Percentiles rank a stretch among this genome's conserved stretches.
These are phyloP conservation scores for Herpetotheres cachinnans DNA, from an alignment of 2,113 vertebrate species.

Conservation along the genomic window DNA sequence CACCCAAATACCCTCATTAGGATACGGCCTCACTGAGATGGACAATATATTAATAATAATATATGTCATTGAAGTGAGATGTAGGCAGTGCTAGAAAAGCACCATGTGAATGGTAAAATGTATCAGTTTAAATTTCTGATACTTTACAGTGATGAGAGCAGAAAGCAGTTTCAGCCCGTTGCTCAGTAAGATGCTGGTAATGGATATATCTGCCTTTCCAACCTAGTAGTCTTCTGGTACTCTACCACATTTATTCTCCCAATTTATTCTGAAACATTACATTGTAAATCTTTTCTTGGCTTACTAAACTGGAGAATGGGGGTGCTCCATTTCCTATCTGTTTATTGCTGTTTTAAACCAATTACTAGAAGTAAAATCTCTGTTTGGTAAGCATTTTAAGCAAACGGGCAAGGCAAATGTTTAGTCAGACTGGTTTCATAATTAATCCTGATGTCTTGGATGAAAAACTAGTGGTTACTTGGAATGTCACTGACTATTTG, in stretches of 20 bases:
- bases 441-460: conserved; percentile 18
- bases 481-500: conserved; percentile 19
- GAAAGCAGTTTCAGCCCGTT: neutral
- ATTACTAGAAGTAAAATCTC: neutral
- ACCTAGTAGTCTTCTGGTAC: neutral
- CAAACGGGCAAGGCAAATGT: neutral
- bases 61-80: neutral
- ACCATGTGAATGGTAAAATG: neutral
- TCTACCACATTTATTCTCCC: neutral
- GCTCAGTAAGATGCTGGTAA: neutral
- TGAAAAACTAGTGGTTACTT: conserved; percentile 22
- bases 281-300: neutral
- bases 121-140: neutral
- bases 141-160: neutral
- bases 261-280: neutral
- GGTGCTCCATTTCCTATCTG: neutral
- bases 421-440: conserved; percentile 8
- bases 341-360: neutral
- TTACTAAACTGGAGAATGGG: neutral
- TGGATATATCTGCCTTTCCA: neutral
- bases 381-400: neutral
- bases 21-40: neutral
- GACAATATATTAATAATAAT: neutral
- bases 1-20: neutral
- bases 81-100: neutral